phyloP scores from a whole-genome alignment of 2,888 invertebrate species.

The Ischnura elegans region DNA sequence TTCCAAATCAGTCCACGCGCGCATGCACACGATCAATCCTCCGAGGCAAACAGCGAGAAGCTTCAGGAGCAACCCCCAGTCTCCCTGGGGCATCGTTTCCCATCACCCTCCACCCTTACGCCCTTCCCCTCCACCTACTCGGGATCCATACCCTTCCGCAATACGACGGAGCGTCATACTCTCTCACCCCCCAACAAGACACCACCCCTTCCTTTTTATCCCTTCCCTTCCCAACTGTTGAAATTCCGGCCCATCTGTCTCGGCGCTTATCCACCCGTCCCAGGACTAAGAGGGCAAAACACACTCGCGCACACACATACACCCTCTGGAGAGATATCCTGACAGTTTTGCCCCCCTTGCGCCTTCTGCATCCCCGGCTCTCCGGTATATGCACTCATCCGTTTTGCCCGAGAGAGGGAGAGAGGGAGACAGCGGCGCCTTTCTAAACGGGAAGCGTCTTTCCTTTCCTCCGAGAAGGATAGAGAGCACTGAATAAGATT shows the following conservation, averaged over 20 bases:
- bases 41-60: background rate
- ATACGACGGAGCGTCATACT: background rate
- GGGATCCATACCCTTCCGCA: background rate
- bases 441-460: background rate
- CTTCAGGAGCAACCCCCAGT: background rate
- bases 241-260: constrained; percentile 31
- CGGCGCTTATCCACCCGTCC: background rate
- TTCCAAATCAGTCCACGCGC: too few species aligned
- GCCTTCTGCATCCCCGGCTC: background rate
- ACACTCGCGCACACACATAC: background rate
- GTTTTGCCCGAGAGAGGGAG: background rate
- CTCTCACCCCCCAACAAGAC: background rate
- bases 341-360: background rate
- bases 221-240: background rate
- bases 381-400: background rate
- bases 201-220: background rate
- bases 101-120: background rate
- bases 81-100: background rate
- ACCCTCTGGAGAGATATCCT: background rate
- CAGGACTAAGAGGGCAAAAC: background rate
- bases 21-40: background rate
- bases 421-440: background rate
- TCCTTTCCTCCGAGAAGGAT: background rate
- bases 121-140: background rate
- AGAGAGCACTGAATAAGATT: background rate